A percentile compares a stretch with the other conserved stretches of the same genome.
Evolutionary conservation across 1,140 invertebrate species (phyloP).

Genomic region (Callitettix versicolor): DNA sequence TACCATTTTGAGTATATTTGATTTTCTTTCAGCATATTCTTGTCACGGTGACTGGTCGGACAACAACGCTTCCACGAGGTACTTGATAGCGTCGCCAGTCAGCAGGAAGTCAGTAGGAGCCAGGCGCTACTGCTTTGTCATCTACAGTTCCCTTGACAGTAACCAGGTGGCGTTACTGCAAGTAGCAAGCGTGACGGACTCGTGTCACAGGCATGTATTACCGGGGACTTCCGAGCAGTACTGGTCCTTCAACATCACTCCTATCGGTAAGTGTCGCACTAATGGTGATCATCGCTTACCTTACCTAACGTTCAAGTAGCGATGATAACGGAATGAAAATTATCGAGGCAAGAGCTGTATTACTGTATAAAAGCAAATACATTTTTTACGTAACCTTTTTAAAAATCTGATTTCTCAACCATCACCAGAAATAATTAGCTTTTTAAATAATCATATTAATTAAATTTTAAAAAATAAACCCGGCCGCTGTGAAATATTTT

Average conservation of each 20-base stretch:
- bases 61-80: constrained; percentile 49
- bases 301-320: too few species aligned
- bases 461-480: too few species aligned
- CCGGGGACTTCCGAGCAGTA: constrained; percentile 13
- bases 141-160: constrained; percentile 15
- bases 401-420: too few species aligned
- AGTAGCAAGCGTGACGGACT: constrained; percentile 29
- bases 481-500: too few species aligned
- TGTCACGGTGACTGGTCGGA: constrained; percentile 51
- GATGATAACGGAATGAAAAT: too few species aligned
- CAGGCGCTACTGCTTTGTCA: constrained; percentile 34
- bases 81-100: constrained; percentile 46
- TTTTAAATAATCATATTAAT: too few species aligned
- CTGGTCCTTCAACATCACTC: constrained; percentile 32
- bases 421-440: too few species aligned
- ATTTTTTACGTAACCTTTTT: too few species aligned
- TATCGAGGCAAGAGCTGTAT: too few species aligned
- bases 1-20: too few species aligned
- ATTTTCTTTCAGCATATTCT: constrained; percentile 42
- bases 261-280: constrained; percentile 31
- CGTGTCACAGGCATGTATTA: constrained; percentile 28
- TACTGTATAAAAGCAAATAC: too few species aligned
- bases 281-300: too few species aligned
- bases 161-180: constrained; percentile 19
- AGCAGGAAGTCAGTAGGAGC: constrained; percentile 32